Evolutionary conservation across 2,113 vertebrate genomes (phyloP), one percentile per base, ranked within the genome.

Genomic region (Gracilinanus agilis): DNA sequence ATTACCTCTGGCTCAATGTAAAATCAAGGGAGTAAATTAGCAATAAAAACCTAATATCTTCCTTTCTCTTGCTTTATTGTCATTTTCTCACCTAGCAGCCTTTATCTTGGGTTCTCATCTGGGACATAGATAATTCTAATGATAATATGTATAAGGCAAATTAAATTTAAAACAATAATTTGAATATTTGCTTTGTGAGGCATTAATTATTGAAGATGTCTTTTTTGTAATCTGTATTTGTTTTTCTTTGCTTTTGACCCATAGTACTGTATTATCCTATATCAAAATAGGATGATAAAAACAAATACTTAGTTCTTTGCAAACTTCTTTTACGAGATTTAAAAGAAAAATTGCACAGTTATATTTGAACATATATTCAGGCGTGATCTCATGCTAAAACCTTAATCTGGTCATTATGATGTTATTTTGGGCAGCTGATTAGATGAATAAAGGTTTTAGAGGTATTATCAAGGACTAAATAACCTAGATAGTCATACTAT

Each of bases 181-280:
- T 96, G 89, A 96, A 96, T 96, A 91, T 61, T 49, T 97, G 91
- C 97, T 98, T 96, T 94, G 91, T 92, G 97, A 98, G 91, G 94
- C 95, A 97, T 97, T 98, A 98, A 96, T 98, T 29, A 97, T 97
- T 97, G 89, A 95, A 94, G 7, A 97, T 96, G 34, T 55, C 24
- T 88, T 89, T 75, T 91, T 94, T 95, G 8, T 75, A 92, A 97
- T 93, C 7, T 94, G 54, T 92, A 94, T 89, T 96, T 90, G 89
- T 94, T 96, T 97, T 95, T 94, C 89, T 90, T 89, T 88, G 34
- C 54, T 96, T 96, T 96, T 94, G 61, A 96, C 94, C 97, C 95
- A 25, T 90, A 97, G 96, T 0, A 0, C 94, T 95, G 95, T 94
- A 96, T 95, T 97, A 95, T 93, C 95, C 95, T 88, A 95, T 97